phyloP scores from a whole-genome alignment of 2,888 invertebrate species.

The Noctua fimbriata region DNA sequence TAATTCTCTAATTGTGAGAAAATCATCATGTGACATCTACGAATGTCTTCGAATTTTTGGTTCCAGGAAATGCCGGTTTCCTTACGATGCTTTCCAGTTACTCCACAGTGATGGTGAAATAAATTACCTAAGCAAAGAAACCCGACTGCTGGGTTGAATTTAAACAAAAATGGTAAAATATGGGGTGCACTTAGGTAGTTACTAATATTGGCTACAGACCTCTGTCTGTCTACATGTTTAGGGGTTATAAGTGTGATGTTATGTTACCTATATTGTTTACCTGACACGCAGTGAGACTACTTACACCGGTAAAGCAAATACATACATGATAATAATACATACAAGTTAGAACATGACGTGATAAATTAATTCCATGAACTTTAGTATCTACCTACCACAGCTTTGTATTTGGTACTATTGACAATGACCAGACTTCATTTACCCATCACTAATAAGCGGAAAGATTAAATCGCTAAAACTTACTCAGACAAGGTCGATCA shows the following conservation, averaged over 20 bases:
- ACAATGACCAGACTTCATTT: conserved; percentile 47
- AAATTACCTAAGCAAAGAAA: neutral
- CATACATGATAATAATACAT: neutral
- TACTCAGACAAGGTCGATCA: conserved; percentile 66
- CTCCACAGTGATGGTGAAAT: neutral
- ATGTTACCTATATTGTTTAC: neutral
- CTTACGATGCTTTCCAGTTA: neutral
- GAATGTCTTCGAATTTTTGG: too few species aligned
- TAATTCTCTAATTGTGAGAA: too few species aligned
- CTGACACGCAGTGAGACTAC: neutral
- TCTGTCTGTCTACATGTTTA: neutral
- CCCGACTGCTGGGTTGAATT: neutral
- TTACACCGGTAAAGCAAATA: neutral
- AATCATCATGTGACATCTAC: too few species aligned
- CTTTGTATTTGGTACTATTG: conserved; percentile 8
- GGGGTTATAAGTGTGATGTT: neutral
- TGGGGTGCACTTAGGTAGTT: neutral
- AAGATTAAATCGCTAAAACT: conserved; percentile 65
- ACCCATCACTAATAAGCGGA: conserved; percentile 65
- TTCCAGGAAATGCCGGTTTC: neutral
- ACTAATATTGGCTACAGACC: neutral
- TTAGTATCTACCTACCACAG: neutral
- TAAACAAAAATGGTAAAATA: neutral
- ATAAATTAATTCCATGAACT: conserved; percentile 1
- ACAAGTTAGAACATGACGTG: conserved; percentile 1